Conservation (phyloP, 2,888 invertebrate genomes). For the Athetis lepigone region DNA sequence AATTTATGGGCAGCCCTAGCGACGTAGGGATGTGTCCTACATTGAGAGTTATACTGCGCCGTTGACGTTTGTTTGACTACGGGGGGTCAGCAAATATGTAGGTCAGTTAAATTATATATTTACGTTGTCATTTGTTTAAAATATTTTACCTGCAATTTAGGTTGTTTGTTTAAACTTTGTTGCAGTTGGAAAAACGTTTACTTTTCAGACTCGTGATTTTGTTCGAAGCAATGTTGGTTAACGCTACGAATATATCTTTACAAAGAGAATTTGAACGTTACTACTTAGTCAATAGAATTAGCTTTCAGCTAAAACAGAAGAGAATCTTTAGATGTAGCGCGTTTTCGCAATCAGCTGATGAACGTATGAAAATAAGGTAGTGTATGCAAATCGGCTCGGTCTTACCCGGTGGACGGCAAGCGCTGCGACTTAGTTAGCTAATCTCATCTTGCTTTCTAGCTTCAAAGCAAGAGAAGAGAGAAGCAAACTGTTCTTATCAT, state of each 20-base stretch:
- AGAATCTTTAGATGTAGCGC: too few relatives aligned
- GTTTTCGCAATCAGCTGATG: slow-evolving; percentile 43
- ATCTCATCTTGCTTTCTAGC: slow-evolving; percentile 22
- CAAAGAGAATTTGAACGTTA: too few relatives aligned
- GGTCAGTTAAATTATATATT: slow-evolving; percentile 12
- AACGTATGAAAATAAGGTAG: slow-evolving; percentile 38
- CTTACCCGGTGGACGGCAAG: not conserved
- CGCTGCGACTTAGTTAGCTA: slow-evolving; percentile 23
- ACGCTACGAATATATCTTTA: too few relatives aligned
- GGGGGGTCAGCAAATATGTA: slow-evolving; percentile 29
- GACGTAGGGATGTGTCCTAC: slow-evolving; percentile 47
- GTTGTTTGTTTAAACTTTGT: not conserved
- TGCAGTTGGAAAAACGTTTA: too few relatives aligned
- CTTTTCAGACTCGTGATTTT: too few relatives aligned
- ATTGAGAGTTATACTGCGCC: slow-evolving; percentile 47
- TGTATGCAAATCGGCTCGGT: slow-evolving; percentile 18
- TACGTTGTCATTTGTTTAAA: slow-evolving; percentile 28
- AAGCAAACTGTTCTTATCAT: too few relatives aligned
- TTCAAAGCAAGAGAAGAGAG: too few relatives aligned
- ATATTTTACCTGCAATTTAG: slow-evolving; percentile 4
- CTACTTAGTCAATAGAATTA: too few relatives aligned
- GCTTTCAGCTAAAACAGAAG: too few relatives aligned
- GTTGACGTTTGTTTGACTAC: slow-evolving; percentile 51
- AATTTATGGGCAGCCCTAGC: slow-evolving; percentile 76
- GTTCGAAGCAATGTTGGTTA: too few relatives aligned